Base-by-base conservation (phyloP, 2,797 vertebrate species). In the Microchirus variegatus region DNA sequence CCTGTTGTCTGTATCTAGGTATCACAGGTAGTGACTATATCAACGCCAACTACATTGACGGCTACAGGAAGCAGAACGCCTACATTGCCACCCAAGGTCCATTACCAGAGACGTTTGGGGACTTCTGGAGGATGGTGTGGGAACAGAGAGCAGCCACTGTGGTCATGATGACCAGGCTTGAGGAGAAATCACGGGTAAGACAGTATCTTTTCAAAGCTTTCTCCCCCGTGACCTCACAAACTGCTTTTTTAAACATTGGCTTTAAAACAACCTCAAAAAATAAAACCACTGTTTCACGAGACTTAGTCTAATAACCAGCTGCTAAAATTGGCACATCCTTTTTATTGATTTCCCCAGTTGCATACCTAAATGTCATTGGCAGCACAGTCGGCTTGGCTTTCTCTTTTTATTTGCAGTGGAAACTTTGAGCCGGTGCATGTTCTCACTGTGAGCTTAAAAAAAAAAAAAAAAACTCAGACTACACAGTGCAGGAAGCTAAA, bases 41-140 rank as follows among this genome's bases (percentile, higher is more conserved):
- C 80, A 99, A 99, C 0, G 93, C 97, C 85, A 99, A 99, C 92
- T 99, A 99, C 82, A 98, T 98, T 0, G 97, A 99, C 0, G 97
- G 97, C 77, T 99, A 99, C 86, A 92, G 97, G 73, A 96, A 98
- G 91, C 97, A 99, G 91, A 99, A 99, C 0, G 96, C 97, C 0
- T 99, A 98, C 91, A 99, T 99, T 0, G 97, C 97, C 91, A 99
- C 97, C 0, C 97, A 99, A 84, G 97, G 97, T 5, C 96, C 97
- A 0, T 86, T 99, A 69, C 96, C 97, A 0, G 97, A 99, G 91
- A 98, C 96, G 0, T 98, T 99, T 0, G 96, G 96, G 0, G 97
- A 99, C 86, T 99, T 99, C 82, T 99, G 97, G 97, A 94, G 97
- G 73, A 99, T 99, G 97, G 96, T 99, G 83, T 99, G 97, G 97